Evolutionary conservation across 2,113 vertebrate species (phyloP), one percentile per base, ranked within the genome.

Genomic region (Trochalopteron elliotii): DNA sequence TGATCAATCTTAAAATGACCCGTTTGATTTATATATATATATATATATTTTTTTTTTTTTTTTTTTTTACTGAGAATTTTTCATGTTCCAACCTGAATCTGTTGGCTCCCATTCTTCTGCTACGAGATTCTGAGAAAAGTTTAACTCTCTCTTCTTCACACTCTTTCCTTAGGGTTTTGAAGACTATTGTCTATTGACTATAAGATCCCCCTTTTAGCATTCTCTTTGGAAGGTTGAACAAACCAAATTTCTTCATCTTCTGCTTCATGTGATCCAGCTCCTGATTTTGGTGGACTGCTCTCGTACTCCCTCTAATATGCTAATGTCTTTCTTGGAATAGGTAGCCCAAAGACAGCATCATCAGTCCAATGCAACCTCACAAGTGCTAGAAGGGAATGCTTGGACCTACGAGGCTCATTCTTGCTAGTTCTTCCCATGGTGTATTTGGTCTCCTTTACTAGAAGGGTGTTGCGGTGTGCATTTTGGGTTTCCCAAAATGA

Each of bases 251-350:
- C 27, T 71, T 67, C 15, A 42, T 56, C 13, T 42, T 61, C 16
- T 30, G 5, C 31, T 35, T 24, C 2, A 0, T 35, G 12, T 31
- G 6, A 5, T 67, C 31, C 42, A 87, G 30, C 14, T 76, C 27
- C 30, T 61, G 30, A 33, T 47, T 18, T 28, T 65, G 9, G 5
- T 42, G 8, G 6, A 20, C 6, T 83, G 11, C 20, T 42, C 12
- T 15, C 2, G 1, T 19, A 45, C 14, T 81, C 5, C 1, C 12
- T 33, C 31, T 10, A 24, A 7, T 30, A 27, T 50, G 15, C 5
- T 11, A 15, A 40, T 11, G 7, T 30, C 16, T 90, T 39, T 52
- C 37, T 55, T 49, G 19, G 17, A 15, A 60, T 11, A 5, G 6
- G 19, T 7, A 57, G 3, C 5, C 21, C 52, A 70, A 65, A 52